A percentile compares a stretch with the other conserved stretches of the same genome.
These are phyloP conservation scores for human (Homo sapiens) DNA, from an alignment of 2,113 vertebrate species.

Conservation along the genomic window DNA sequence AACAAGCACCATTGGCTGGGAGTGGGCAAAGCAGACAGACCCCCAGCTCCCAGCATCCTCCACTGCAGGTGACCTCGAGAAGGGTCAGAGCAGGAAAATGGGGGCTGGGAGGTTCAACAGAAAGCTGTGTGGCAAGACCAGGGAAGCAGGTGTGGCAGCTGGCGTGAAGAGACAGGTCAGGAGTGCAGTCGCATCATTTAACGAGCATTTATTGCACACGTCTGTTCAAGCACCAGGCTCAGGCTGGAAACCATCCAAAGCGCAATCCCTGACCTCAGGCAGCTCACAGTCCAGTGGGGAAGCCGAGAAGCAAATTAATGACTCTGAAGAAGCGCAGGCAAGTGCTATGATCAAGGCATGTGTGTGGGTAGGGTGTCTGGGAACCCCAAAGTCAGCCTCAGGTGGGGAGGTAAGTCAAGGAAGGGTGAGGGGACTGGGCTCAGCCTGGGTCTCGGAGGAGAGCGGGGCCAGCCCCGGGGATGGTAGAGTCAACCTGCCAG, in stretches of 20 bases:
- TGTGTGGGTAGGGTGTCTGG: not conserved
- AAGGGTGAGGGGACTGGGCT: not conserved
- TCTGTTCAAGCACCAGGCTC: not conserved
- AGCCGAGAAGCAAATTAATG: not conserved
- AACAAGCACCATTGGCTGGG: not conserved
- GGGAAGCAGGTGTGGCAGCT: not conserved
- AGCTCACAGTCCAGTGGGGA: not conserved
- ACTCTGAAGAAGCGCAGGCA: accelerated
- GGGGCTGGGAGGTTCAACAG: too few species aligned
- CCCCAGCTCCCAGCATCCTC: not conserved
- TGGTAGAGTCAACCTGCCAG: accelerated
- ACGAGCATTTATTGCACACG: not conserved
- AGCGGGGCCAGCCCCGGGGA: not conserved
- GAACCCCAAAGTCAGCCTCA: not conserved
- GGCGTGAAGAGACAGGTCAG: accelerated
- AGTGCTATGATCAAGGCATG: not conserved
- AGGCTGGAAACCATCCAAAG: not conserved
- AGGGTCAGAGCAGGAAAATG: not conserved
- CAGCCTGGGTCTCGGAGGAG: not conserved
- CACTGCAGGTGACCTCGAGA: accelerated
- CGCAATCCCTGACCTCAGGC: not conserved
- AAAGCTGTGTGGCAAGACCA: not conserved
- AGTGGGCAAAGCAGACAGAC: not conserved
- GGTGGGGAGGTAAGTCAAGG: not conserved
- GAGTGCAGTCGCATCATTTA: too few species aligned